Percentiles rank a stretch among this genome's conserved stretches.
Conservation (phyloP, 2,888 invertebrate genomes). For the Chymomyza amoena region DNA sequence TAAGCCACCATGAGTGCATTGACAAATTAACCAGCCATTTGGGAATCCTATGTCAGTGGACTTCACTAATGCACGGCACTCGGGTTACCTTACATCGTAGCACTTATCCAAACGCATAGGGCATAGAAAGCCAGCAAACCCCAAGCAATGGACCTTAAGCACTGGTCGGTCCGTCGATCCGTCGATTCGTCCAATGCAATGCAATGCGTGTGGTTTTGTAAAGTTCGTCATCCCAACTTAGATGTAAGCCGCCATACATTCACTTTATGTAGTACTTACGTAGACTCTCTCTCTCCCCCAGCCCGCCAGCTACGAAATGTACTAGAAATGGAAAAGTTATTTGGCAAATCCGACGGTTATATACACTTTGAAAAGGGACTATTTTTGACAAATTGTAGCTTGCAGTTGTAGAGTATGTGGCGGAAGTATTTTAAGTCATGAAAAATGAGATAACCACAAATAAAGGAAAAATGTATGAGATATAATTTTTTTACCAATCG, state of each 20-base stretch:
- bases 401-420: too few species aligned
- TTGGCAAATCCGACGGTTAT: neutral
- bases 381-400: neutral
- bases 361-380: neutral
- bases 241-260: constrained; percentile 16
- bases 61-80: constrained; percentile 1
- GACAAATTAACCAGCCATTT: constrained; percentile 61
- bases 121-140: neutral
- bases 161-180: neutral
- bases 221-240: constrained; percentile 7
- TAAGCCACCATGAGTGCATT: constrained; percentile 38
- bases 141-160: neutral
- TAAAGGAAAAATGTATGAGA: too few species aligned
- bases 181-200: neutral
- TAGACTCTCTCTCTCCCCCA: neutral
- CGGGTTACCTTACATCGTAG: neutral
- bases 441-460: too few species aligned
- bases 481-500: too few species aligned
- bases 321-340: neutral
- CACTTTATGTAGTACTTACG: neutral
- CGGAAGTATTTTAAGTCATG: too few species aligned
- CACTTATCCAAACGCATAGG: neutral
- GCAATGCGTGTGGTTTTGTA: neutral
- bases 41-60: constrained; percentile 33
- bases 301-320: neutral